Evolutionary conservation across 2,888 invertebrate species (phyloP), one percentile per base, ranked within the genome.

Genomic region (Habroteleia sp.): DNA sequence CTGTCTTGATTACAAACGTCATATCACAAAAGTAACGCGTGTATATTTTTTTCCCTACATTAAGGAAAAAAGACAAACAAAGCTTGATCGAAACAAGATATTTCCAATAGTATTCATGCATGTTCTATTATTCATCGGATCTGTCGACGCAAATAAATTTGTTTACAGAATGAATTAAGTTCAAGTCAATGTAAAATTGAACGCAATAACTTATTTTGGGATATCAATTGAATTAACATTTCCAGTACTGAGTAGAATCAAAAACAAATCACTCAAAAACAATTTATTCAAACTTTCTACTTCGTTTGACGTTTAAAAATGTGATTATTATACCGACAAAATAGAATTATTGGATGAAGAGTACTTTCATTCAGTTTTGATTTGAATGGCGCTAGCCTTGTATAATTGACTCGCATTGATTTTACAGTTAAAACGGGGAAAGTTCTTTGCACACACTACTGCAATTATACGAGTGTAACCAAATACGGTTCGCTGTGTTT

Each of bases 71-170:
- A 20, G 3, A 20, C 3, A 20, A 20, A 20, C 4, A 20, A 20
- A 3, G 2, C 20, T 20, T 20, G 20, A 20, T 20, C 4, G 20
- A 20, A 20, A 4, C 4, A 20, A 20, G 20, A 3, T 20, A 4
- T 20, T 20, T 20, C 20, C 20, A 20, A 4, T 16, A 16, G 27
- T 33, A 17, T n/a, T n/a, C 16, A 0, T 20, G 20, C 1, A 8
- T 35, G 5, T 20, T 50, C 13, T 11, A 50, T 50, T 23, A 50
- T 50, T 35, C 35, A 50, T 50, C 17, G 25, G 14, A 39, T 39
- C 16, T 39, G 20, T 37, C 10, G 27, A 39, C 5, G 52, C 25
- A 42, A 42, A 42, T 42, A 25, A 42, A 25, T 42, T 25, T 42
- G 41, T 42, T 25, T 42, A 42, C 25, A 25, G 25, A 42, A 42